Percentiles rank a stretch among this genome's conserved stretches.
phyloP scores from a whole-genome alignment of 2,797 vertebrate genomes.

The Australoheros facetus region DNA sequence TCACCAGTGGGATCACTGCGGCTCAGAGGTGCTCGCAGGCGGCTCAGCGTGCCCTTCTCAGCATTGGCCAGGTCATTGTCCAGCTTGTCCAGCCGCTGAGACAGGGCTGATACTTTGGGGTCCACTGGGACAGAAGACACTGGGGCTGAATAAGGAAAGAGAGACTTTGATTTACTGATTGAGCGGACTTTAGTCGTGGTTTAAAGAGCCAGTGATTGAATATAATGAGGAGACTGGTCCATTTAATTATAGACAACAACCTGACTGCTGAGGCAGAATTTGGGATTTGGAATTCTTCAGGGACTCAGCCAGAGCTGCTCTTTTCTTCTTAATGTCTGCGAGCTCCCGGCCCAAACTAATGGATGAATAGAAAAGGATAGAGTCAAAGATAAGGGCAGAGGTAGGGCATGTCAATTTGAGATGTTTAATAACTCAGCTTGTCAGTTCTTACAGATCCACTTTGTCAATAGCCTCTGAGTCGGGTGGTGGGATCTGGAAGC shows the following conservation, averaged over 20 bases:
- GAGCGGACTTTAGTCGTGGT: not conserved
- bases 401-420: not conserved
- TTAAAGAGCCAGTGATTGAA: not conserved
- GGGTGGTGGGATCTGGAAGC: slow-evolving; percentile 90
- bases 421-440: not conserved
- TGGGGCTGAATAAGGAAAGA: slow-evolving; percentile 57
- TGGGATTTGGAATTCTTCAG: slow-evolving; percentile 76
- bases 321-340: slow-evolving; percentile 85
- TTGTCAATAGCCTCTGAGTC: slow-evolving; percentile 85
- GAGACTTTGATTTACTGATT: not conserved
- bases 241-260: slow-evolving; percentile 52
- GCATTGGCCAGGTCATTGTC: slow-evolving; percentile 80
- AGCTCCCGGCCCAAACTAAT: slow-evolving; percentile 87
- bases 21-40: slow-evolving; percentile 86
- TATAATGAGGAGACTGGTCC: not conserved
- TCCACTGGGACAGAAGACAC: slow-evolving; percentile 69
- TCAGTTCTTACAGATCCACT: slow-evolving; percentile 83
- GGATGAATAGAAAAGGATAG: not conserved
- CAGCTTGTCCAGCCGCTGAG: slow-evolving; percentile 82
- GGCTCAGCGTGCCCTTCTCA: slow-evolving; percentile 82
- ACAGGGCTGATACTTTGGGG: slow-evolving; percentile 80
- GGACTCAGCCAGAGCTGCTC: slow-evolving; percentile 71
- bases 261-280: slow-evolving; percentile 54
- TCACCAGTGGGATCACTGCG: slow-evolving; percentile 81
- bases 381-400: not conserved